Percentiles rank a stretch among this genome's conserved stretches.
Conservation (phyloP, 2,888 invertebrate genomes). For the Drosophila rubida region DNA sequence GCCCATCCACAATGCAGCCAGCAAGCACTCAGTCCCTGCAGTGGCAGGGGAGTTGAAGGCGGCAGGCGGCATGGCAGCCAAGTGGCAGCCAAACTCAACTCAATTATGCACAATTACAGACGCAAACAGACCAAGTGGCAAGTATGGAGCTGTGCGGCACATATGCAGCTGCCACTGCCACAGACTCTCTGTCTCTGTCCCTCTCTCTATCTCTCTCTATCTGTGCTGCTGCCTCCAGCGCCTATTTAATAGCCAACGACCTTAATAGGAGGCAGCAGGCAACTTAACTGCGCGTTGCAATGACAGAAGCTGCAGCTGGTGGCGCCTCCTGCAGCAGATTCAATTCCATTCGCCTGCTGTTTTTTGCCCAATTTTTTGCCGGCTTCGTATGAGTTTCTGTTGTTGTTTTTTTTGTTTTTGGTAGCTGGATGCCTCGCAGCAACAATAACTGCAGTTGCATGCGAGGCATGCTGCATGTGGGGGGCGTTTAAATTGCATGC, state of each 20-base stretch:
- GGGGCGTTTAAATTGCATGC: conserved; percentile 74
- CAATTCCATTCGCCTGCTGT: conserved; percentile 9
- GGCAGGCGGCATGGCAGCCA: conserved; percentile 17
- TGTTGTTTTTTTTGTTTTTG: conserved; percentile 8
- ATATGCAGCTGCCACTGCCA: conserved; percentile 4
- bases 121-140: conserved; percentile 67
- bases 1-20: conserved; percentile 9
- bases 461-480: conserved; percentile 23
- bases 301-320: conserved; percentile 28
- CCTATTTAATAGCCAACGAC: conserved; percentile 65
- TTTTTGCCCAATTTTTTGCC: conserved; percentile 18
- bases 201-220: neutral
- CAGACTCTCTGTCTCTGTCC: neutral
- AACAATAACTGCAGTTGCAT: conserved; percentile 37
- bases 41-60: no score
- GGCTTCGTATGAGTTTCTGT: no score
- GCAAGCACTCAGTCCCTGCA: neutral
- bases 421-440: conserved; percentile 9
- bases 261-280: conserved; percentile 56
- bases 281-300: conserved; percentile 47
- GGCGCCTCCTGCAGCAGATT: conserved; percentile 34
- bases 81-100: conserved; percentile 62
- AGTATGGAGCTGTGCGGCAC: conserved; percentile 13
- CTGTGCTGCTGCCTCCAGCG: conserved; percentile 30
- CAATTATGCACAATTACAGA: conserved; percentile 77